Conservation (phyloP, 2,113 vertebrate species). For the Prionailurus bengalensis region DNA sequence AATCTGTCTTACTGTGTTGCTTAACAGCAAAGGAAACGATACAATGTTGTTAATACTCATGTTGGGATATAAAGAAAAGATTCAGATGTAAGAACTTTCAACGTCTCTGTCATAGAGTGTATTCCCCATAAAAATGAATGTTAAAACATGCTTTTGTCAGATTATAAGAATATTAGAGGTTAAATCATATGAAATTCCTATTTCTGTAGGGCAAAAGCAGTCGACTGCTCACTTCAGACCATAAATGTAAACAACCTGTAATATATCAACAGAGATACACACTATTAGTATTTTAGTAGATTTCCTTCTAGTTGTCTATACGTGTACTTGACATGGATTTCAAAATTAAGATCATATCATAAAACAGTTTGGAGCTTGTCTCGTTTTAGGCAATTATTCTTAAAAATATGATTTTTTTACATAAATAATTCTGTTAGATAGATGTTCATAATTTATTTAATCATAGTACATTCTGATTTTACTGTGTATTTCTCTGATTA, state of each 20-base stretch:
- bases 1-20: background rate
- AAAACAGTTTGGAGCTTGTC: background rate
- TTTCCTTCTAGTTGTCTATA: background rate
- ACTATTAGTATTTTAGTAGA: background rate
- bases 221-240: background rate
- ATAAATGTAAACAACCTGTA: background rate
- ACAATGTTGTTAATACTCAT: background rate
- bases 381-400: slow-evolving; percentile 55
- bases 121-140: background rate
- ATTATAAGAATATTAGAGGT: background rate
- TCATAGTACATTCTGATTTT: background rate
- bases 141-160: background rate
- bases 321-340: background rate
- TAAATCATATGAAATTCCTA: background rate
- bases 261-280: background rate
- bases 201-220: slow-evolving; percentile 13
- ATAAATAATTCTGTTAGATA: background rate
- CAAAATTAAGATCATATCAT: background rate
- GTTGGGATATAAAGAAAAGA: slow-evolving; percentile 42
- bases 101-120: background rate
- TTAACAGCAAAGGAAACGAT: slow-evolving; percentile 27
- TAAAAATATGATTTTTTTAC: background rate
- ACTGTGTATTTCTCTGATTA: background rate
- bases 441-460: slow-evolving; percentile 21
- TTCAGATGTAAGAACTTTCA: slow-evolving; percentile 57